Base-by-base conservation (phyloP, 30 jellyfish, hydroid and myxozoan genomes). In the Phacellophora camtschatica region DNA sequence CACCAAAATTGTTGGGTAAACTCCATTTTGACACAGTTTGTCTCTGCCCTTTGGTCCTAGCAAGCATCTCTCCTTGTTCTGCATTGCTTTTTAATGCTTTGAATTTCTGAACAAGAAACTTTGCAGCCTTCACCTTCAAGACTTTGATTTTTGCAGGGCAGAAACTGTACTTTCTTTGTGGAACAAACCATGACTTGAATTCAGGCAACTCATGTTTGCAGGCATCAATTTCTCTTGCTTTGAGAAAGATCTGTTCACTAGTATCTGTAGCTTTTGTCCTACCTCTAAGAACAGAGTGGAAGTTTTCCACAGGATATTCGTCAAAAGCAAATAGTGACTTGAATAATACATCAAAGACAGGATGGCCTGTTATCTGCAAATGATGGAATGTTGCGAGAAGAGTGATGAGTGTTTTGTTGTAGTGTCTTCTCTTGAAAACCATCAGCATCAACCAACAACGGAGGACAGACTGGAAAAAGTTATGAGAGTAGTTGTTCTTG, bases 171-270 rank as follows among this genome's bases (percentile, higher is more conserved):
- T 50, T 43, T 25, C 83, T 5, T 50, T 35, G 86, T 50, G 86
- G 86, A 27, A 36, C 74, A 56, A 73, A 48, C 85, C 85, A 71
- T 20, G 85, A 71, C 24, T 71, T 71, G 57, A 71, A 71, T 19
- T 48, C 85, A 10, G 48, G 85, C 20, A 48, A 72, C 56, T 71
- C 72, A 32, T 71, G 85, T 27, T 71, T 71, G 77, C 58, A 45
- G 0, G 58, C 58, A 45, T 45, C 58, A 45, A 45, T 45, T 45
- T 45, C 58, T 24, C 74, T 20, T 61, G 74, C 46, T 5, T 61
- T 61, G 46, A 61, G 20, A 23, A 61, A 61, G 4, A 61, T 61
- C 43, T 61, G 74, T 6, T 61, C 74, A 24, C 74, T 50, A 61
- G 74, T 61, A 29, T 61, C 74, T 24, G 74, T 61, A 23, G 74